phyloP scores from a whole-genome alignment of 2,888 invertebrate genomes.

The Scaptomyza tumidula region DNA sequence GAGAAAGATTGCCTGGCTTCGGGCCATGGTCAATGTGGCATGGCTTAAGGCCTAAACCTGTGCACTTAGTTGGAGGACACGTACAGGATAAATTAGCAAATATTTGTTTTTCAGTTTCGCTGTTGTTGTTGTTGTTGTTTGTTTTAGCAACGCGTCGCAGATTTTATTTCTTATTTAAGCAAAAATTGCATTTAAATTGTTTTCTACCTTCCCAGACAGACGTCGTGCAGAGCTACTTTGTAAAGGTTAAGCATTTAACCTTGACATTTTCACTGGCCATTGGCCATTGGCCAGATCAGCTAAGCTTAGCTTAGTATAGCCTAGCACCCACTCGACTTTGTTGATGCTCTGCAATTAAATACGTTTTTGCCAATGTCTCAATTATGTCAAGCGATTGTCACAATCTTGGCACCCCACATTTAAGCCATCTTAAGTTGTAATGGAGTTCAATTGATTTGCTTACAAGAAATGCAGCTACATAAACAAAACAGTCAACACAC shows the following conservation, averaged over 20 bases:
- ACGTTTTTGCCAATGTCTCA: slow-evolving; percentile 78
- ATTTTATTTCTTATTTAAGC: slow-evolving; percentile 80
- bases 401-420: slow-evolving; percentile 50
- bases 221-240: slow-evolving; percentile 49
- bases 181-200: slow-evolving; percentile 82
- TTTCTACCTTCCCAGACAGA: slow-evolving; percentile 36
- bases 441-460: slow-evolving; percentile 40
- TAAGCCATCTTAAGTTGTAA: slow-evolving; percentile 26
- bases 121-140: slow-evolving; percentile 29
- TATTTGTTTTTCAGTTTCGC: slow-evolving; percentile 73
- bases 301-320: no score
- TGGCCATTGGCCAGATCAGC: slow-evolving; percentile 35
- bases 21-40: slow-evolving; percentile 54
- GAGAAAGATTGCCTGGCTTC: slow-evolving; percentile 22
- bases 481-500: slow-evolving; percentile 69
- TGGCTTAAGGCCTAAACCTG: slow-evolving; percentile 65
- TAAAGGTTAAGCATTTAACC: slow-evolving; percentile 74
- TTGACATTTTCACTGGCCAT: slow-evolving; percentile 72
- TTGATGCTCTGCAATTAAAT: slow-evolving; percentile 46
- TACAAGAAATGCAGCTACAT: slow-evolving; percentile 37
- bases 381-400: slow-evolving; percentile 77
- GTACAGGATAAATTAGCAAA: slow-evolving; percentile 82
- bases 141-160: slow-evolving; percentile 44
- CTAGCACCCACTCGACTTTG: slow-evolving; percentile 4
- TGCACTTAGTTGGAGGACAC: slow-evolving; percentile 81